These are phyloP conservation scores for Nesogale talazaci DNA, from an alignment of 2,113 vertebrate genomes.

Conservation along the genomic window DNA sequence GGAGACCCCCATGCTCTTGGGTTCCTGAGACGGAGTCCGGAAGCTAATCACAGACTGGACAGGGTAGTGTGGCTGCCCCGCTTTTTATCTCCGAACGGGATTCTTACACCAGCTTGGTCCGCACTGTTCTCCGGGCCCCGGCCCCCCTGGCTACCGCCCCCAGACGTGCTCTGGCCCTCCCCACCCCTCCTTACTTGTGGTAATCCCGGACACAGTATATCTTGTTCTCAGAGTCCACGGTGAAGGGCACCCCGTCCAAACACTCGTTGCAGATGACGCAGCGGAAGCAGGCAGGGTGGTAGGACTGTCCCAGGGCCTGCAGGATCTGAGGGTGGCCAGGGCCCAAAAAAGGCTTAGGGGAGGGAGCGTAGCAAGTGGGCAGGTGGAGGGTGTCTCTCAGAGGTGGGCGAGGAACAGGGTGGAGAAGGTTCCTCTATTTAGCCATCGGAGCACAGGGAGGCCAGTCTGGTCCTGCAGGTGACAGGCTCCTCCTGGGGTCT, in stretches of 20 bases:
- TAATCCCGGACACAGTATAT: conserved; percentile 99
- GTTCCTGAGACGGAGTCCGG: no score
- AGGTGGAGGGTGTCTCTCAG: fast-evolving
- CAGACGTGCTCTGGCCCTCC: fast-evolving
- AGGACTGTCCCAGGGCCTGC: conserved; percentile 96
- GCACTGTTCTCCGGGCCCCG: fast-evolving
- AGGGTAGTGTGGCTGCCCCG: no score
- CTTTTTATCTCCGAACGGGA: neutral
- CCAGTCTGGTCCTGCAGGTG: neutral
- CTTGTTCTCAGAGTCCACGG: conserved; percentile 96
- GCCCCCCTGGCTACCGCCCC: neutral
- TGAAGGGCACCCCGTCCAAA: conserved; percentile 97
- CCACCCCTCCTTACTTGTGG: conserved; percentile 90
- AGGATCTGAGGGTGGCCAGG: conserved; percentile 89
- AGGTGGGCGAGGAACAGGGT: no score
- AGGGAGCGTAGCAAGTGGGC: fast-evolving
- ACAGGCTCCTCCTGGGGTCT: neutral
- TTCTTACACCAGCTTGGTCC: neutral
- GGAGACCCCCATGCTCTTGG: neutral
- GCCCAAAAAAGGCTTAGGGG: neutral
- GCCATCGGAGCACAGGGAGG: neutral
- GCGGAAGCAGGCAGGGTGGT: conserved; percentile 97
- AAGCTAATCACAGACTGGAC: neutral
- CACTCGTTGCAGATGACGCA: conserved; percentile 97
- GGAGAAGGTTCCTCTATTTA: neutral